phyloP scores from a whole-genome alignment of 2,888 invertebrate species.

The Idaea straminata region DNA sequence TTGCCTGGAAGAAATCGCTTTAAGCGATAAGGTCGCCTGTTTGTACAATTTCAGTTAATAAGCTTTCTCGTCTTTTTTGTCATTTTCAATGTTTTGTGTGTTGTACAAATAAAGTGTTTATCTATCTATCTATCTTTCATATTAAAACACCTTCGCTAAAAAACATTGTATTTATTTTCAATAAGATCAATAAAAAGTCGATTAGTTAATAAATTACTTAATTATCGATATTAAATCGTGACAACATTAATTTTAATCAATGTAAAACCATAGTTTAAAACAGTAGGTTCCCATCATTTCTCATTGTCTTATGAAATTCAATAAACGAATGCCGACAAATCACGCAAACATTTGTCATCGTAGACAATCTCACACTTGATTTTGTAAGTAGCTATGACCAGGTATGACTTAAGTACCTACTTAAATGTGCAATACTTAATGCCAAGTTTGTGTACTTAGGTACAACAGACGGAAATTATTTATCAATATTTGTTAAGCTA shows the following conservation, averaged over 20 bases:
- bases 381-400: not conserved
- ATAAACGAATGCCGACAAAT: not conserved
- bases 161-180: too few species aligned
- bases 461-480: not conserved
- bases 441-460: not conserved
- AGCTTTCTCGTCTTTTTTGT: too few species aligned
- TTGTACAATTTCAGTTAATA: too few species aligned
- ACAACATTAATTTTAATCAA: not conserved
- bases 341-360: not conserved
- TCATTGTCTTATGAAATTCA: not conserved
- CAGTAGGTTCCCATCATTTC: not conserved
- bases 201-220: too few species aligned
- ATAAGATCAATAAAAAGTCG: too few species aligned
- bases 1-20: too few species aligned
- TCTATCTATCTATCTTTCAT: too few species aligned
- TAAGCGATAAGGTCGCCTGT: too few species aligned
- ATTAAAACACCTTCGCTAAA: too few species aligned
- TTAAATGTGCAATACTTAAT: not conserved
- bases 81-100: too few species aligned
- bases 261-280: not conserved
- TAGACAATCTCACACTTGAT: not conserved
- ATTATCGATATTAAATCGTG: too few species aligned
- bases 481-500: not conserved
- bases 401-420: not conserved
- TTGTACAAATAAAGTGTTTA: too few species aligned